Conservation (phyloP, 2,113 vertebrate species). For the Ranitomeya variabilis region DNA sequence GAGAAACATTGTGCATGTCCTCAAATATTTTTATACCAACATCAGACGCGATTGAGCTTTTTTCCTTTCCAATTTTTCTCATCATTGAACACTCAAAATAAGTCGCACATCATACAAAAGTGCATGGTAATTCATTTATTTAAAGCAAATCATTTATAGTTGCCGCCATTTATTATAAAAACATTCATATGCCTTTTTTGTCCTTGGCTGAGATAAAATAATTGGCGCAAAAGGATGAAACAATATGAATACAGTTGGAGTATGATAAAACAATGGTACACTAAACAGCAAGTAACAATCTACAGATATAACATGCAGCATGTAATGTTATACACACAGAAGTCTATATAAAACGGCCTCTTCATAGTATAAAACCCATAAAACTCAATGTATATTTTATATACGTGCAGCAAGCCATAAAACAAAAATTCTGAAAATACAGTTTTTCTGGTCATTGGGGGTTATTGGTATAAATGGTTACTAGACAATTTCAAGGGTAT, state of each 20-base stretch:
- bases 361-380: slow-evolving; percentile 1
- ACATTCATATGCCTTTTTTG: background rate
- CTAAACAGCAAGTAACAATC: slow-evolving; percentile 3
- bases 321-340: background rate
- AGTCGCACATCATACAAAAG: background rate
- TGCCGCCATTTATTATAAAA: background rate
- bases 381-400: background rate
- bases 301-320: background rate
- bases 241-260: background rate
- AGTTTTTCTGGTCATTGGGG: background rate
- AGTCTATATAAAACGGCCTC: background rate
- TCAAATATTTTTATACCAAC: too few species aligned
- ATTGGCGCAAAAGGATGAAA: background rate
- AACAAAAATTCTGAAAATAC: background rate
- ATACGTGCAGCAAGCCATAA: background rate
- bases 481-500: background rate
- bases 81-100: background rate
- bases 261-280: background rate
- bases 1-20: too few species aligned
- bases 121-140: background rate
- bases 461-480: background rate
- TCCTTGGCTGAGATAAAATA: background rate
- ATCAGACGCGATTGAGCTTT: too few species aligned
- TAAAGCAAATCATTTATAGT: background rate
- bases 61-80: too few species aligned